These are phyloP conservation scores for Metaphire vulgaris DNA, from an alignment of 1,140 invertebrate species.

Conservation along the genomic window DNA sequence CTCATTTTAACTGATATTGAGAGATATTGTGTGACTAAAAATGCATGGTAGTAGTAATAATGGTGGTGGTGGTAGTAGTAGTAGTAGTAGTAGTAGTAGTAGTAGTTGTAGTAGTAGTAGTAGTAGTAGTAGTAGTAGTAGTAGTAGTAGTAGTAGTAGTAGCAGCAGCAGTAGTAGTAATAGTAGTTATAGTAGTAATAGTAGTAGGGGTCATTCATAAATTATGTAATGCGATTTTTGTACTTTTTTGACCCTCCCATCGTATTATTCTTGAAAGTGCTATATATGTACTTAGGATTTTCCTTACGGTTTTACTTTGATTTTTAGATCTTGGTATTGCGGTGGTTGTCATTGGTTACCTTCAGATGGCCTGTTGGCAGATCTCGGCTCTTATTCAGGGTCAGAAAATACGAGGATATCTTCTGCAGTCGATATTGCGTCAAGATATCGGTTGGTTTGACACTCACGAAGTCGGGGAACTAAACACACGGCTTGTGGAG, in stretches of 20 bases:
- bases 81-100: no score
- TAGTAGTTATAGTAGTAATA: background rate
- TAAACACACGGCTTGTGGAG: slow-evolving; percentile 81
- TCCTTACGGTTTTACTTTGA: background rate
- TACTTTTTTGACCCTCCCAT: background rate
- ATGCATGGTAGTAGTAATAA: no score
- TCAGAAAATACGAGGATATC: slow-evolving; percentile 63
- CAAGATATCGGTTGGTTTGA: slow-evolving; percentile 92
- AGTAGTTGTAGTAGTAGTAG: no score
- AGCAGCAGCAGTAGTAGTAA: no score
- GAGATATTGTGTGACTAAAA: no score
- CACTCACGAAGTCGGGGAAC: slow-evolving; percentile 73
- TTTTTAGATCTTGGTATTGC: slow-evolving; percentile 38
- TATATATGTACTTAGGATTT: background rate
- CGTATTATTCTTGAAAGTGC: background rate
- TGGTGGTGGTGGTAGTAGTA: no score
- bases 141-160: no score
- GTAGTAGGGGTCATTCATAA: background rate
- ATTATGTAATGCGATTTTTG: background rate
- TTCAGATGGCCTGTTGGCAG: slow-evolving; percentile 52
- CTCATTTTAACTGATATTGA: no score
- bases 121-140: no score
- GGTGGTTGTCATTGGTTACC: slow-evolving; percentile 40
- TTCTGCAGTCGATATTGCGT: slow-evolving; percentile 68
- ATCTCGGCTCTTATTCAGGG: slow-evolving; percentile 59